These are phyloP conservation scores for Mantis religiosa DNA, from an alignment of 2,888 invertebrate species.

Conservation along the genomic window DNA sequence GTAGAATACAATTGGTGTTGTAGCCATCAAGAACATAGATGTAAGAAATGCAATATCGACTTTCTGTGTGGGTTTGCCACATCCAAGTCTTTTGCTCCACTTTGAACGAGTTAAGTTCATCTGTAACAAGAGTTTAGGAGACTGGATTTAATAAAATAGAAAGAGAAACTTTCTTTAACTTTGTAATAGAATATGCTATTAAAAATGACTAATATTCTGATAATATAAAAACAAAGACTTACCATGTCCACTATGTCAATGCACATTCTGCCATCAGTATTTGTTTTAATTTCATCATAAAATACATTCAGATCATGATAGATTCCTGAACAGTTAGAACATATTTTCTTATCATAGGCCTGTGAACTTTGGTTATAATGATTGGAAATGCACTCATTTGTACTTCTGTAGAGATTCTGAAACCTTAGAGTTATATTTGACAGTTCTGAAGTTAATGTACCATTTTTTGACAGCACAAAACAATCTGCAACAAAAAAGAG, in stretches of 20 bases:
- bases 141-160: no score
- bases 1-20: slow-evolving; percentile 57
- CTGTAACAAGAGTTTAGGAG: slow-evolving; percentile 42
- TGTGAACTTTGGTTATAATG: slow-evolving; percentile 21
- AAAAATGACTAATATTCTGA: not conserved
- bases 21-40: slow-evolving; percentile 50
- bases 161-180: no score
- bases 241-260: slow-evolving; percentile 67
- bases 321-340: slow-evolving; percentile 51
- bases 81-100: slow-evolving; percentile 58
- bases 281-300: slow-evolving; percentile 55
- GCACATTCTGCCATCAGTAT: slow-evolving; percentile 56
- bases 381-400: slow-evolving; percentile 33
- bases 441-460: slow-evolving; percentile 42
- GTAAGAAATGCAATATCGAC: slow-evolving; percentile 56
- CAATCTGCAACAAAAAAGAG: slow-evolving; percentile 49
- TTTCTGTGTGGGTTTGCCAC: slow-evolving; percentile 53
- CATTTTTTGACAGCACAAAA: slow-evolving; percentile 47
- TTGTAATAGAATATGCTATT: no score
- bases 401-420: slow-evolving; percentile 31
- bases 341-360: slow-evolving; percentile 39
- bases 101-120: slow-evolving; percentile 61
- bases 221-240: slow-evolving; percentile 40
- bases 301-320: slow-evolving; percentile 55
- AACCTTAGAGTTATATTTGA: slow-evolving; percentile 53